A percentile compares a stretch with the other conserved stretches of the same genome.
Evolutionary conservation across 2,797 vertebrate genomes (phyloP).

Genomic region (Anguilla anguilla): DNA sequence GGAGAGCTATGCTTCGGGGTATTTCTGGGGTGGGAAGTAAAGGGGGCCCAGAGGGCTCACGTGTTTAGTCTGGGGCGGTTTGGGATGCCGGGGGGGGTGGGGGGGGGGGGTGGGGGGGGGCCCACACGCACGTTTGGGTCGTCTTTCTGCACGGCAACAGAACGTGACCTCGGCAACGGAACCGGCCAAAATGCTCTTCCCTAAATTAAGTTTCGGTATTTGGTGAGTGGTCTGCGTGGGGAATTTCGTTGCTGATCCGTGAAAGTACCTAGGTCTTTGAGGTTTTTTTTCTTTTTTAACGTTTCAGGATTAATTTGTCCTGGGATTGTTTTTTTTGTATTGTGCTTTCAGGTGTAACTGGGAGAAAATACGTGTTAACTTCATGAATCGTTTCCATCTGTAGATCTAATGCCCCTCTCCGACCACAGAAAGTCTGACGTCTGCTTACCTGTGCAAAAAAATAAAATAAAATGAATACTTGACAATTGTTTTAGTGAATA

Average conservation of each 20-base stretch:
- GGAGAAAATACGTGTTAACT: neutral
- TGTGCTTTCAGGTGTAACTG: neutral
- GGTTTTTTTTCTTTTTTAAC: neutral
- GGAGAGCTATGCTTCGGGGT: constrained; percentile 35
- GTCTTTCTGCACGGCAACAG: neutral
- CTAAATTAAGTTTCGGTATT: neutral
- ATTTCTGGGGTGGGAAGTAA: constrained; percentile 41
- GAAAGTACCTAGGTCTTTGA: neutral
- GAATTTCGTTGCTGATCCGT: neutral
- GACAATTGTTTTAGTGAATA: no score
- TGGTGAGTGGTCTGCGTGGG: neutral
- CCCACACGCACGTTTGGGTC: neutral
- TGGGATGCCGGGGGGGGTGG: neutral
- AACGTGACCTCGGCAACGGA: neutral
- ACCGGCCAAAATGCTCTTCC: neutral
- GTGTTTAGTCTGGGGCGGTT: constrained; percentile 39
- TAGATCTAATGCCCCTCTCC: neutral
- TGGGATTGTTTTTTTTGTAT: neutral
- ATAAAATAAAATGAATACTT: no score
- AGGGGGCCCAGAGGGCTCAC: constrained; percentile 3
- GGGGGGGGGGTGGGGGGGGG: neutral
- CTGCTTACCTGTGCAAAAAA: no score
- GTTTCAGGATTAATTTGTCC: neutral
- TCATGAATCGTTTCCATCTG: neutral
- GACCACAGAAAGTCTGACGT: no score